Conservation (phyloP, 2,797 vertebrate genomes). For the Erpetoichthys calabaricus region DNA sequence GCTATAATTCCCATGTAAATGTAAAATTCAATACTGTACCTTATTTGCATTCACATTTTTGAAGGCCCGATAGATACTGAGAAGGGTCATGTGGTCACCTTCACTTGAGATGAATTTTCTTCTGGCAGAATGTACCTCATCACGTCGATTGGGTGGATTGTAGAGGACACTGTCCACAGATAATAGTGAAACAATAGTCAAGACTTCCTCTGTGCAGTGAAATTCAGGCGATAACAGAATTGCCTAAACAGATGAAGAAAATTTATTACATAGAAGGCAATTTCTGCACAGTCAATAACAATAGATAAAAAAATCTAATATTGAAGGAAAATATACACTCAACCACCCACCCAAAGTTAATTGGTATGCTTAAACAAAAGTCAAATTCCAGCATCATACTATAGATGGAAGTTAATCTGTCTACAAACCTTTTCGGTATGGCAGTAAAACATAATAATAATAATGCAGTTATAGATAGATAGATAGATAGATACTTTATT, state of each 20-base stretch:
- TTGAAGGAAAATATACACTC: no score
- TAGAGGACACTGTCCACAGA: slow-evolving; percentile 86
- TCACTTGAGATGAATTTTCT: slow-evolving; percentile 85
- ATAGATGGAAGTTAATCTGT: no score
- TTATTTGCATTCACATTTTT: slow-evolving; percentile 70
- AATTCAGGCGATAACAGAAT: slow-evolving; percentile 78
- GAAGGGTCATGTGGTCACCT: slow-evolving; percentile 83
- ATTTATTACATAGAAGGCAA: no score
- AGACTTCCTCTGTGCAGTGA: slow-evolving; percentile 80
- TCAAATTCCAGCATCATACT: no score
- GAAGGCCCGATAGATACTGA: slow-evolving; percentile 80
- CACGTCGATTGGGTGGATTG: slow-evolving; percentile 69
- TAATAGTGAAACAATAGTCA: slow-evolving; percentile 78
- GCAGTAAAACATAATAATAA: no score
- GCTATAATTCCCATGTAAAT: neutral
- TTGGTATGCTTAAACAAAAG: no score
- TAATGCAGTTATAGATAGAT: no score
- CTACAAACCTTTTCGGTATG: no score
- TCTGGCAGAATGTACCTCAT: slow-evolving; percentile 65
- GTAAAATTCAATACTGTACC: slow-evolving; percentile 35
- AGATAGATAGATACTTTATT: no score
- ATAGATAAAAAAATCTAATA: no score
- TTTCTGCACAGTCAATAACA: no score
- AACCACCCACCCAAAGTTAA: neutral
- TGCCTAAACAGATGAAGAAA: slow-evolving; percentile 47